These are phyloP conservation scores for Dicerorhinus sumatrensis DNA, from an alignment of 2,113 vertebrate species.

Conservation along the genomic window DNA sequence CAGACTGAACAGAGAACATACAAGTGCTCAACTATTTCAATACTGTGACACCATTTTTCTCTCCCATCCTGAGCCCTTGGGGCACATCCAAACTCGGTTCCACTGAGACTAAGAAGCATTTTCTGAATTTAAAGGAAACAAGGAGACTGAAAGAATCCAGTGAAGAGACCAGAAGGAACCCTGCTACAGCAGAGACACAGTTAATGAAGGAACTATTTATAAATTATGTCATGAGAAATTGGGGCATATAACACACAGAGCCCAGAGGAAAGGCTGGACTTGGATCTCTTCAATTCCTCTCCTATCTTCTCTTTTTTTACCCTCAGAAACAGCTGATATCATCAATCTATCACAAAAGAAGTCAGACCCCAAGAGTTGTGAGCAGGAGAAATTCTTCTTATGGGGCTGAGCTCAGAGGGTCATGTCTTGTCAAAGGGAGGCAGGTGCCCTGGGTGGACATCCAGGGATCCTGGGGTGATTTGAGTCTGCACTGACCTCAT, in stretches of 20 bases:
- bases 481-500: too few species aligned
- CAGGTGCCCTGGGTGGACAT: not conserved
- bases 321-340: not conserved
- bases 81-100: not conserved
- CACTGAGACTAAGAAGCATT: not conserved
- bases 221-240: fast-evolving
- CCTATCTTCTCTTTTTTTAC: not conserved
- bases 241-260: too few species aligned
- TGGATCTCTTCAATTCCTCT: too few species aligned
- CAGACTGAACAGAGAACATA: not conserved
- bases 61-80: not conserved
- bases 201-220: too few species aligned
- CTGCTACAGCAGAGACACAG: not conserved
- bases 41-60: not conserved
- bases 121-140: not conserved
- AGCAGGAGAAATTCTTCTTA: not conserved
- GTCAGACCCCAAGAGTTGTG: not conserved
- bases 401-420: not conserved
- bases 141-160: not conserved
- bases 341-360: not conserved
- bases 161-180: not conserved
- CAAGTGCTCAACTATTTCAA: not conserved
- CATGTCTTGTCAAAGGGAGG: too few species aligned
- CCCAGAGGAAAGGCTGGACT: too few species aligned
- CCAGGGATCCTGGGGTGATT: too few species aligned